Conservation (phyloP, 2,797 vertebrate species). For the Numenius phaeopus region DNA sequence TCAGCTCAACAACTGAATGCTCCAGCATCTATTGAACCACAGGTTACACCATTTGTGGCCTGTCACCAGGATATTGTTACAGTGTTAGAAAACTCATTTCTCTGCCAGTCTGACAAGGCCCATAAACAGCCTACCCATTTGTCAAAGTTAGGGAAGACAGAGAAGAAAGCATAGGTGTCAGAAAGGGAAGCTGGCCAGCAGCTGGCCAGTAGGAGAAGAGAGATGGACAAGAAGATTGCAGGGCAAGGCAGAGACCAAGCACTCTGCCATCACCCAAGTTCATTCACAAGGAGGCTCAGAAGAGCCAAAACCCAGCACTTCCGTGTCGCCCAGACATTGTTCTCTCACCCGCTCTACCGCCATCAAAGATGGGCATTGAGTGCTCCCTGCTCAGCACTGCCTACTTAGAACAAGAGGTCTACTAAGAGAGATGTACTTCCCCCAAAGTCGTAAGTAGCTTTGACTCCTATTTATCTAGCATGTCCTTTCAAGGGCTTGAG, state of each 20-base stretch:
- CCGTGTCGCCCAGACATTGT: rapidly evolving
- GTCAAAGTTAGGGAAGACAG: background rate
- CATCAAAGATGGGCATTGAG: background rate
- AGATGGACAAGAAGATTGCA: background rate
- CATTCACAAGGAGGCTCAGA: background rate
- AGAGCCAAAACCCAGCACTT: background rate
- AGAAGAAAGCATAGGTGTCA: background rate
- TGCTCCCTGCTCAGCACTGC: background rate
- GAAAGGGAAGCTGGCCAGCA: background rate
- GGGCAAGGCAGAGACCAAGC: background rate
- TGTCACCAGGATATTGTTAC: background rate
- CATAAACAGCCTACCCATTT: background rate
- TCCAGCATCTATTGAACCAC: background rate
- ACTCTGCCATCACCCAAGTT: background rate
- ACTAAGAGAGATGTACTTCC: background rate
- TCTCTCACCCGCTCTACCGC: background rate
- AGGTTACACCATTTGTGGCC: background rate
- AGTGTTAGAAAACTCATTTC: background rate
- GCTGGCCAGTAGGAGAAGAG: background rate
- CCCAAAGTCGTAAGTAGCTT: background rate
- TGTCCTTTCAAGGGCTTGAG: background rate
- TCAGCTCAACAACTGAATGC: background rate
- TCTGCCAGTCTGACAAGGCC: background rate
- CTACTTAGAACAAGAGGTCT: background rate
- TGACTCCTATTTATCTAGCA: background rate